Percentiles rank a stretch among this genome's conserved stretches.
These are phyloP conservation scores for Chaetogeoica ovagalla DNA, from an alignment of 2,888 invertebrate genomes.

Conservation along the genomic window DNA sequence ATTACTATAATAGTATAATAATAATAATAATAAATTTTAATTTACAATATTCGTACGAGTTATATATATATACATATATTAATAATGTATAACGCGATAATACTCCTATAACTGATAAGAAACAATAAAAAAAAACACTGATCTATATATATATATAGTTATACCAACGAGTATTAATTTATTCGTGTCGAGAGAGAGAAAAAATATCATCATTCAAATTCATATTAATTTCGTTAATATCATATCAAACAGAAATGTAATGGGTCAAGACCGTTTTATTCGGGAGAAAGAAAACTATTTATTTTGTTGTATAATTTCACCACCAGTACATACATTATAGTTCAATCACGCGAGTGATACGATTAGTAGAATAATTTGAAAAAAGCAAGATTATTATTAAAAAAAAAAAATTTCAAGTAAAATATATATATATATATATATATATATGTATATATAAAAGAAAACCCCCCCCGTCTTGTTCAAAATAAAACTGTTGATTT, in stretches of 20 bases:
- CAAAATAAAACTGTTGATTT: no score
- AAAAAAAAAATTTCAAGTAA: no score
- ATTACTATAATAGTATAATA: not conserved
- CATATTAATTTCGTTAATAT: not conserved
- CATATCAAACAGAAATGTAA: not conserved
- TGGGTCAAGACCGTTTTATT: conserved; percentile 1
- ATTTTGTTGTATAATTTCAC: not conserved
- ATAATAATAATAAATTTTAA: no score
- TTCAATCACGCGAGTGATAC: not conserved
- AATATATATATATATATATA: no score
- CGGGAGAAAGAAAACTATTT: not conserved
- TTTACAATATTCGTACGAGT: no score
- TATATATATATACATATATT: not conserved
- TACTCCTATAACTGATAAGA: not conserved
- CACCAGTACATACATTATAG: not conserved
- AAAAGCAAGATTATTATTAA: no score
- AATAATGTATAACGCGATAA: not conserved
- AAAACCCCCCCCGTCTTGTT: no score
- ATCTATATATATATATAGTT: not conserved
- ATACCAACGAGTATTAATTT: not conserved
- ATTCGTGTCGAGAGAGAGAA: not conserved
- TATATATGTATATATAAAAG: no score
- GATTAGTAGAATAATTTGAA: not conserved
- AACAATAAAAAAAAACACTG: not conserved
- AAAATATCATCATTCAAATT: not conserved